phyloP scores from a whole-genome alignment of 2,113 vertebrate genomes.

The Sorex araneus region DNA sequence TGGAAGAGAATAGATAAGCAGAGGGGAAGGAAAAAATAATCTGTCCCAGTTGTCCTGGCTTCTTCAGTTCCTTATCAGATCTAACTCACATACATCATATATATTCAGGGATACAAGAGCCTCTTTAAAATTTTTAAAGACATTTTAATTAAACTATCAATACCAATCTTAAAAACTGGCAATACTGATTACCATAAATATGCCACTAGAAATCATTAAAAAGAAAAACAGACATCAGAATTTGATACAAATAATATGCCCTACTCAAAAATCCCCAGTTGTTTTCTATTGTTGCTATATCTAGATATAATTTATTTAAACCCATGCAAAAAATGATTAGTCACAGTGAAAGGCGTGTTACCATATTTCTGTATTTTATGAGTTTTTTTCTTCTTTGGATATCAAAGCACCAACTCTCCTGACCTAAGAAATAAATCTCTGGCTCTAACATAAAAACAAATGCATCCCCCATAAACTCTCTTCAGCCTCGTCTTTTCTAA shows the following conservation, averaged over 20 bases:
- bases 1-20: neutral
- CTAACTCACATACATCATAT: too few relatives aligned
- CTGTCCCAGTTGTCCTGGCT: neutral
- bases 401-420: neutral
- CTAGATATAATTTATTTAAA: neutral
- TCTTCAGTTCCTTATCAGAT: neutral
- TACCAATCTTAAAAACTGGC: neutral
- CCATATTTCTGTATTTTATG: neutral
- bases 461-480: neutral
- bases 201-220: neutral
- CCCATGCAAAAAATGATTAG: neutral
- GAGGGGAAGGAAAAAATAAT: neutral
- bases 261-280: neutral
- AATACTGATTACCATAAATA: neutral
- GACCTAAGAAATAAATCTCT: neutral
- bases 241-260: neutral
- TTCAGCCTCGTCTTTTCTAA: neutral
- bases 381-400: neutral
- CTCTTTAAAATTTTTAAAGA: neutral
- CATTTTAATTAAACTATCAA: neutral
- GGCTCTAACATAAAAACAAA: neutral
- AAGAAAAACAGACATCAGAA: neutral
- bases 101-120: too few relatives aligned
- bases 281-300: neutral
- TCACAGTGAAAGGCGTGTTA: neutral